Conservation (phyloP, 2,113 vertebrate species). For the Cephalopholis sonnerati region DNA sequence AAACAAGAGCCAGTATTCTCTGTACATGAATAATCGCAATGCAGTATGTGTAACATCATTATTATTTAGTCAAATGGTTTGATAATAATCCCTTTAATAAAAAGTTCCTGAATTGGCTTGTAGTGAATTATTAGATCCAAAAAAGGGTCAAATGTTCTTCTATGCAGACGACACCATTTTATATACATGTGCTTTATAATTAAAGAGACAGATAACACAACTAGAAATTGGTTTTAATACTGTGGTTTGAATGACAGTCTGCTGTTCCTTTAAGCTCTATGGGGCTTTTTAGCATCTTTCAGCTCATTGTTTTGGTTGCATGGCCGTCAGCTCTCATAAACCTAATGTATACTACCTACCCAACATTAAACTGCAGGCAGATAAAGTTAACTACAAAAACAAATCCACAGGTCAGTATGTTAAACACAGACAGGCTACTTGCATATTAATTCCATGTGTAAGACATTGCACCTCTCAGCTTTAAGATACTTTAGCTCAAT, state of each 20-base stretch:
- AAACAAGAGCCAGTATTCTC: background rate
- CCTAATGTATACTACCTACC: background rate
- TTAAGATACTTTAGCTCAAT: no score
- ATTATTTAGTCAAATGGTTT: background rate
- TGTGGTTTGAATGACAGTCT: background rate
- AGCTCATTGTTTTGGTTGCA: background rate
- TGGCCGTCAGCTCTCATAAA: background rate
- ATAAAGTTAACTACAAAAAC: no score
- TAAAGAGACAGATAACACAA: background rate
- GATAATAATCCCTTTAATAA: background rate
- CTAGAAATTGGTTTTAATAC: background rate
- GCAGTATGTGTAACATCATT: no score
- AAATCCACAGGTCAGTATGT: no score
- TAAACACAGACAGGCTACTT: background rate
- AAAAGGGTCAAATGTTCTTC: background rate
- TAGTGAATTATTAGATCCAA: background rate
- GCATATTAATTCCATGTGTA: background rate
- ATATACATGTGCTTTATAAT: background rate
- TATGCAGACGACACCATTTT: conserved; percentile 5
- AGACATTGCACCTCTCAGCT: background rate
- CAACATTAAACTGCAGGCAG: background rate
- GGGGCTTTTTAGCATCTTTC: background rate
- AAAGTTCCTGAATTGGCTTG: background rate
- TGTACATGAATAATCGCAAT: background rate
- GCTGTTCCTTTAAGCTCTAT: no score